Evolutionary conservation across 2,888 invertebrate genomes (phyloP), one percentile per base, ranked within the genome.

Genomic region (Harpalus rufipes): DNA sequence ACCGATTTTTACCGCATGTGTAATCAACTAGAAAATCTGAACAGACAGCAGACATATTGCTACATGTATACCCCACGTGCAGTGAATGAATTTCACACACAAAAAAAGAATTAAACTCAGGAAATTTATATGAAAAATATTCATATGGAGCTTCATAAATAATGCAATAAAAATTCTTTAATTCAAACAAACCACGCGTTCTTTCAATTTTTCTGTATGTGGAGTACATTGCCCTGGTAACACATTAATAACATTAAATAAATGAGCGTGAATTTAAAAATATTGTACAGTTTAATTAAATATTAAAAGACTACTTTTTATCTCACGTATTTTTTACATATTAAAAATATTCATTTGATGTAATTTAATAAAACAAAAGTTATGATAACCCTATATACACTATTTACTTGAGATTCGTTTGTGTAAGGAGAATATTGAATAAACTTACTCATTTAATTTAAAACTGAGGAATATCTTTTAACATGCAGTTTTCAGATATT

Each of bases 41-140:
- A 56, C 68, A 68, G 68, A 68, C 68, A 68, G 68, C 39, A 68
- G 68, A 68, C 68, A 68, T 68, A 68, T 68, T 78, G 78, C 78
- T 56, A 78, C 78, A 56, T 25, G 58, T 78, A 58, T 25, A 58
- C 78, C 78, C 21, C 56, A 78, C 51, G 39, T 78, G 68, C 39
- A 68, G 0, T 68, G 32, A 39, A 68, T 68, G 14, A 32, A 68
- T 14, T 68, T 39, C 12, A 14, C 39, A 25, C 1, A 68, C 68
- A 68, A 68, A 68, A 61, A 68, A 68, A 68, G 68, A 68, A 68
- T 68, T 68, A 68, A 32, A 25, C 68, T 14, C 32, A 63, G 10
- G 21, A 68, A 68, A 68, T 39, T 39, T 68, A n/a, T 68, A 68
- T 68, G 68, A 68, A 68, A 68, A 68, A 68, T 68, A 39, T 68